Evolutionary conservation across 2,888 invertebrate genomes (phyloP), one percentile per base, ranked within the genome.

Genomic region (Cancer borealis): DNA sequence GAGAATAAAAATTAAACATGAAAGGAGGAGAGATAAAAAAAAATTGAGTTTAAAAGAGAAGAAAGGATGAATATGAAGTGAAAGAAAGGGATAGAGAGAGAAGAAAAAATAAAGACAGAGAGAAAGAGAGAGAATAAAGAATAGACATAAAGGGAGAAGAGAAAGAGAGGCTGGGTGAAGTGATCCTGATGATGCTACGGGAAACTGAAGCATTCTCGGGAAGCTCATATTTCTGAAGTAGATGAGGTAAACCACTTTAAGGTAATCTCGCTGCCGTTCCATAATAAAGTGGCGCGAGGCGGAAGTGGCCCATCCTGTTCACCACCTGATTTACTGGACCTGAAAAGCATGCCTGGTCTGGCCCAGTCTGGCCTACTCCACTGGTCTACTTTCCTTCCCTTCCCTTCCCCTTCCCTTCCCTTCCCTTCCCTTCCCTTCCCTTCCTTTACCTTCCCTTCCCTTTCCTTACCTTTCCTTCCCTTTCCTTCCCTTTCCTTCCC

Each of bases 171-270:
- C 26, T 30, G 30, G 45, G 46, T 88, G 46, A 17, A 88, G 88
- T 8, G 88, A 88, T 46, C 45, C 39, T 88, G 39, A 88, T 45
- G 47, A 45, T 88, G 21, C 45, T 30, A 47, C 45, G 47, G 45
- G 47, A 45, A 45, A 45, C 45, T 47, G 21, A 39, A 47, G 21
- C 47, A 49, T 89, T 49, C 89, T 89, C 89, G 54, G 47, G 89
- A n/a, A 49, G 12, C 47, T 89, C 89, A 89, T 89, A 89, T 89
- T 49, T 89, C 30, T 89, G 89, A 54, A 89, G 89, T 49, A 89
- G 89, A 89, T 89, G 89, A 89, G 39, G 49, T 54, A 89, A 89
- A 89, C 89, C 47, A 89, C 89, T 89, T 89, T 89, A 89, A 89
- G 89, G 49, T 26, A 47, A 89, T 89, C 47, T 89, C 47, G 89